phyloP scores from a whole-genome alignment of 23 tunicate genomes.

The Styela plicata region DNA sequence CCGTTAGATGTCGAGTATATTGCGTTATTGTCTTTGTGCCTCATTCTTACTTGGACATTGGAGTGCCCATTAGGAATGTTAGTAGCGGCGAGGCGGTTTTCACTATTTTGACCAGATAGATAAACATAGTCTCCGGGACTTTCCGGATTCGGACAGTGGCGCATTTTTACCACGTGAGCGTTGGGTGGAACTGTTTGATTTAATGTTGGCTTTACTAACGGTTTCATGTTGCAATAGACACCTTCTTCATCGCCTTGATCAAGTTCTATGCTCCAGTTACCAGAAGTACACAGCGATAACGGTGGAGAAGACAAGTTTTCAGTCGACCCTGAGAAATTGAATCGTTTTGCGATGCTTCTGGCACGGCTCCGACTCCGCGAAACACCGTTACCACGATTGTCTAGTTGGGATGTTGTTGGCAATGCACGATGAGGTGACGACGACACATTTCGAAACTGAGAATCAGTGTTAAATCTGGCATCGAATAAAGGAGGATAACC shows the following conservation, averaged over 20 bases:
- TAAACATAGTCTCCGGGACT: slow-evolving; percentile 42
- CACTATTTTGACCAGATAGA: slow-evolving; percentile 15
- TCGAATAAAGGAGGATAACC: neutral
- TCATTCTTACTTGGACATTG: neutral
- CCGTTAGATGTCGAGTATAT: neutral
- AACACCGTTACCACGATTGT: slow-evolving; percentile 9
- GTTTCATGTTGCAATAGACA: slow-evolving; percentile 20
- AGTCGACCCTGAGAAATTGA: slow-evolving; percentile 62
- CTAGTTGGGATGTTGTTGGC: neutral
- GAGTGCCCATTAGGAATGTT: neutral
- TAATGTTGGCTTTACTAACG: neutral
- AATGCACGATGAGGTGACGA: slow-evolving; percentile 4
- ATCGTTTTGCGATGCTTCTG: slow-evolving; percentile 61
- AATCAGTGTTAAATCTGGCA: neutral
- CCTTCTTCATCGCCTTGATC: neutral
- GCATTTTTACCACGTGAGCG: neutral
- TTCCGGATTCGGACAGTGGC: neutral
- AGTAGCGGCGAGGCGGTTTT: neutral
- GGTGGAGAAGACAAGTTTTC: slow-evolving; percentile 37
- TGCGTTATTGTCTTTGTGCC: neutral
- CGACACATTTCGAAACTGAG: neutral
- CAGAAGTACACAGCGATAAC: neutral
- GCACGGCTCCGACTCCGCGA: slow-evolving; percentile 63
- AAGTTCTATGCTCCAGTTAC: slow-evolving; percentile 25
- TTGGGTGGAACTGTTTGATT: neutral